These are phyloP conservation scores for Ceramica pisi DNA, from an alignment of 2,888 invertebrate genomes.

Conservation along the genomic window DNA sequence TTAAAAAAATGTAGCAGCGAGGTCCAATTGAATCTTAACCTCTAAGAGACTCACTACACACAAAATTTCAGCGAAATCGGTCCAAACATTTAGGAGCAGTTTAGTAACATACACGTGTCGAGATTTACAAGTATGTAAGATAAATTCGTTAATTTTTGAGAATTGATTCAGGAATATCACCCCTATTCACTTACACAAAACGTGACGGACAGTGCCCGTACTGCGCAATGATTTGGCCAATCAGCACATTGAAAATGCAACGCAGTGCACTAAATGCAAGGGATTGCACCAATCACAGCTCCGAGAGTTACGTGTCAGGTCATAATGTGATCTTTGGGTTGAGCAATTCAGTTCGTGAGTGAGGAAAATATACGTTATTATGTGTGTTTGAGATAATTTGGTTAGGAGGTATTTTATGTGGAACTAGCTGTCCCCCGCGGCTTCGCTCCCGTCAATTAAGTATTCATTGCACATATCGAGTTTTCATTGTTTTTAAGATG, in stretches of 20 bases:
- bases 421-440: too few species aligned
- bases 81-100: too few species aligned
- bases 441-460: too few species aligned
- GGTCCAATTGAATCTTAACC: too few species aligned
- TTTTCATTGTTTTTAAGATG: too few species aligned
- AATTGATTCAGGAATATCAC: not conserved
- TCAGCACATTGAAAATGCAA: conserved; percentile 23
- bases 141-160: not conserved
- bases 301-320: conserved; percentile 41
- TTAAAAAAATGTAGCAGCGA: too few species aligned
- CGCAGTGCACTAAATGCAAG: conserved; percentile 22
- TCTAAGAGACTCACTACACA: too few species aligned
- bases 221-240: conserved; percentile 41
- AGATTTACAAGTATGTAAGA: too few species aligned
- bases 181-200: conserved; percentile 4
- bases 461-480: too few species aligned
- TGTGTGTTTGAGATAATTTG: not conserved
- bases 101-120: too few species aligned
- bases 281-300: conserved; percentile 37
- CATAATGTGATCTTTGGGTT: conserved; percentile 34
- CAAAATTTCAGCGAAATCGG: too few species aligned
- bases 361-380: conserved; percentile 2
- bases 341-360: conserved; percentile 16
- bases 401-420: not conserved
- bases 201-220: not conserved